Evolutionary conservation across 2,113 vertebrate genomes (phyloP).

Genomic region (Phaethornis superciliosus): DNA sequence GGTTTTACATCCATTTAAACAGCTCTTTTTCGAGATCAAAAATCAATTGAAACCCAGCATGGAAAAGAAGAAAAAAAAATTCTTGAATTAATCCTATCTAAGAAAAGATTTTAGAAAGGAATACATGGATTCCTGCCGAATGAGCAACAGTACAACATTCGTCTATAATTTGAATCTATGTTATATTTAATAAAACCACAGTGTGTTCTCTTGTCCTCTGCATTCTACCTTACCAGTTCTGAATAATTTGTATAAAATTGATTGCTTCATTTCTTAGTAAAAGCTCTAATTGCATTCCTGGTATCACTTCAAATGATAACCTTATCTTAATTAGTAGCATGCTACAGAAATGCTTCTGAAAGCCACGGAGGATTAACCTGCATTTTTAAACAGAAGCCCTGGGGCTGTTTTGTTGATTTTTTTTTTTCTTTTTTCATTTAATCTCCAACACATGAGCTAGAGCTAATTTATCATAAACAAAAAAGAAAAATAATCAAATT

Average conservation of each 20-base stretch:
- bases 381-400: constrained; percentile 74
- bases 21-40: constrained; percentile 16
- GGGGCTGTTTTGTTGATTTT: background rate
- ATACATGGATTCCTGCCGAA: constrained; percentile 9
- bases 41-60: background rate
- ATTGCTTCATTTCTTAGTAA: constrained; percentile 78
- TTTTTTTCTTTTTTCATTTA: background rate
- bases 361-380: constrained; percentile 74
- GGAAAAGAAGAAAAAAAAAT: background rate
- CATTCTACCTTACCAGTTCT: constrained; percentile 74
- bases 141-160: background rate
- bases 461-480: constrained; percentile 61
- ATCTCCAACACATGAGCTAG: constrained; percentile 43
- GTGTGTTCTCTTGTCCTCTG: constrained; percentile 70
- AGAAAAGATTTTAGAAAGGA: constrained; percentile 29
- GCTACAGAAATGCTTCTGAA: constrained; percentile 77
- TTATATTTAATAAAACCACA: constrained; percentile 69
- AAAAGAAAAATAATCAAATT: constrained; percentile 54
- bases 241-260: constrained; percentile 81
- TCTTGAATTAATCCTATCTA: constrained; percentile 7
- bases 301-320: constrained; percentile 84
- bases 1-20: background rate
- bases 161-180: constrained; percentile 61
- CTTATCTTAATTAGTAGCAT: constrained; percentile 85
- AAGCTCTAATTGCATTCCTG: constrained; percentile 80